phyloP scores from a whole-genome alignment of 2,113 vertebrate genomes.

The Passer domesticus region DNA sequence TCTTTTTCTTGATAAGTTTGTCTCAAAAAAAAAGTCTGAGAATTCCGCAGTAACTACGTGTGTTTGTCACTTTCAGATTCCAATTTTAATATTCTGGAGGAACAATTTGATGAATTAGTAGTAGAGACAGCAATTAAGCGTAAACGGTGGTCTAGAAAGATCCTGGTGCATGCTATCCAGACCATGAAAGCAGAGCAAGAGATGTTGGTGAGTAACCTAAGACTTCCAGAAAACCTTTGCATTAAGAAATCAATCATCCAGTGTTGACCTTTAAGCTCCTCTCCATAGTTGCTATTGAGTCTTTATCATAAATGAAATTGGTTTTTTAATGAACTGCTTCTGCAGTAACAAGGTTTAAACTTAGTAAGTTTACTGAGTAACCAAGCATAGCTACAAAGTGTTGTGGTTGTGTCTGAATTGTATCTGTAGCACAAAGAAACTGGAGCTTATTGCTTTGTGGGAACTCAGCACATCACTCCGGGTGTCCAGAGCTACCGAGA shows the following conservation, averaged over 20 bases:
- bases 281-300: not conserved
- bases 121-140: constrained; percentile 83
- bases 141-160: constrained; percentile 82
- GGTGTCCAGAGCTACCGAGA: too few relatives aligned
- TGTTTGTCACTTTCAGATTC: constrained; percentile 59
- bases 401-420: not conserved
- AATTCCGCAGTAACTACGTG: not conserved
- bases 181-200: constrained; percentile 84
- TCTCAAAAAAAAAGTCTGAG: not conserved
- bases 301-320: not conserved
- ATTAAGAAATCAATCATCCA: not conserved
- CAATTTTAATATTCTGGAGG: constrained; percentile 78
- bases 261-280: not conserved
- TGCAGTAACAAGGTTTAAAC: not conserved
- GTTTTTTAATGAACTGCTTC: not conserved
- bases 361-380: not conserved
- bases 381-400: not conserved
- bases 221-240: not conserved
- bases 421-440: not conserved
- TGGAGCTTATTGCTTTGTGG: not conserved
- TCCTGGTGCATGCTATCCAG: constrained; percentile 79
- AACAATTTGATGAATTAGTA: constrained; percentile 86
- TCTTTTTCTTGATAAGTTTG: not conserved
- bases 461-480: too few relatives aligned
- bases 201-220: constrained; percentile 80